These are phyloP conservation scores for Scrobipalpa atriplicella DNA, from an alignment of 2,888 invertebrate genomes.

Conservation along the genomic window DNA sequence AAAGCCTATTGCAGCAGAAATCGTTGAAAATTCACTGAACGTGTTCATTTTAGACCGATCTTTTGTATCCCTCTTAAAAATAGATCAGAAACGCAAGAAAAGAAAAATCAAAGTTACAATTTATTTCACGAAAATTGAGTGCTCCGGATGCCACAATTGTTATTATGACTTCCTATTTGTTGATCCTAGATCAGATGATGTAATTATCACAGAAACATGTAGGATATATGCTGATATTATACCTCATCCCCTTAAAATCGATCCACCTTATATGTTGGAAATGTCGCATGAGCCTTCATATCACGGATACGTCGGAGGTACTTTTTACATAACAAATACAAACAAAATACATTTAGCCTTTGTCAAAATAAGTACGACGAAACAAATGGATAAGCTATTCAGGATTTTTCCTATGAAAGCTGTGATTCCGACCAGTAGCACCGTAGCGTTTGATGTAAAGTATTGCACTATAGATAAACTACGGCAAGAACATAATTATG, in stretches of 20 bases:
- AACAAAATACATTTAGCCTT: not conserved
- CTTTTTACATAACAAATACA: not conserved
- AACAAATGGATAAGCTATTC: not conserved
- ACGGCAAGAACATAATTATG: not conserved
- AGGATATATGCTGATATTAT: not conserved
- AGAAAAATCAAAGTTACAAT: not conserved
- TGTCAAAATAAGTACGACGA: not conserved
- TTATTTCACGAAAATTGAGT: not conserved
- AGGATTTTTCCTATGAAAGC: not conserved
- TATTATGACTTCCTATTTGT: not conserved
- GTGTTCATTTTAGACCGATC: not conserved
- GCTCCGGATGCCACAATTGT: not conserved
- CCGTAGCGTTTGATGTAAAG: not conserved
- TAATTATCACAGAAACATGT: not conserved
- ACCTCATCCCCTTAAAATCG: not conserved
- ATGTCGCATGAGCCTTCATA: not conserved
- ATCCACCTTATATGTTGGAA: not conserved
- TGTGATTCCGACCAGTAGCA: not conserved
- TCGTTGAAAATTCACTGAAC: not conserved
- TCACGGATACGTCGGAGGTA: not conserved
- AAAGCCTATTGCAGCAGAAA: not conserved
- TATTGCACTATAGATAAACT: not conserved
- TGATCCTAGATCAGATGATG: not conserved
- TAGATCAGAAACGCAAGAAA: not conserved
- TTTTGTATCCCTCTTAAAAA: not conserved